phyloP scores from a whole-genome alignment of 2,113 vertebrate genomes.

The Girardinichthys multiradiatus region DNA sequence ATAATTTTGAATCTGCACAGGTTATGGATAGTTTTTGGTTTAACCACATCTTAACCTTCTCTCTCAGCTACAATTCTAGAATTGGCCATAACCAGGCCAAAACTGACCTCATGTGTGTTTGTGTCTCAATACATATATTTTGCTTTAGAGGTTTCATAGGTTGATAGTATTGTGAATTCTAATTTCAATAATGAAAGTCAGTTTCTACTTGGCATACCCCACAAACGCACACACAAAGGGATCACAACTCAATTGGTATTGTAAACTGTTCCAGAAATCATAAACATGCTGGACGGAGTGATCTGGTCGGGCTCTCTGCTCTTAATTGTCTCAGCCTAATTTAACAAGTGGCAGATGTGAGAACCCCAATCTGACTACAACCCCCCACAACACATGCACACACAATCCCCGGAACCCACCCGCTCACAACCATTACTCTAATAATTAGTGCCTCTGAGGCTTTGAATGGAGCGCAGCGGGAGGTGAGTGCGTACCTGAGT shows the following conservation, averaged over 20 bases:
- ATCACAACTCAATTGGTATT: constrained; percentile 23
- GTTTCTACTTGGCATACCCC: background rate
- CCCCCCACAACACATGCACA: constrained; percentile 34
- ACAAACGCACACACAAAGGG: background rate
- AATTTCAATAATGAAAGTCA: background rate
- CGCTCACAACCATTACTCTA: constrained; percentile 80
- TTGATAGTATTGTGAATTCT: background rate
- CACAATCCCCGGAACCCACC: constrained; percentile 65
- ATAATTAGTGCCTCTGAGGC: constrained; percentile 84
- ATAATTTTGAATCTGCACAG: too few relatives aligned
- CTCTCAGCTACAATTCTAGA: too few relatives aligned
- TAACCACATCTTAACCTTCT: too few relatives aligned
- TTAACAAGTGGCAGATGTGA: constrained; percentile 83
- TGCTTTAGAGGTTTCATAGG: background rate
- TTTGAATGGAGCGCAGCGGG: constrained; percentile 77
- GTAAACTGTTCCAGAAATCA: constrained; percentile 47
- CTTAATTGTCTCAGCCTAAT: constrained; percentile 74
- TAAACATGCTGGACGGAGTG: constrained; percentile 42
- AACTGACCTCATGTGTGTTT: background rate
- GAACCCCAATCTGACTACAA: constrained; percentile 53
- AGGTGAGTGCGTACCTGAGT: constrained; percentile 55
- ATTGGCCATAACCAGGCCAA: background rate
- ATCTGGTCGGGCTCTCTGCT: constrained; percentile 46
- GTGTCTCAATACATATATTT: too few relatives aligned
- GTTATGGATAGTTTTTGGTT: too few relatives aligned